A percentile compares a stretch with the other conserved stretches of the same genome.
These are phyloP conservation scores for Oreotrochilus melanogaster DNA, from an alignment of 2,113 vertebrate genomes.

Conservation along the genomic window DNA sequence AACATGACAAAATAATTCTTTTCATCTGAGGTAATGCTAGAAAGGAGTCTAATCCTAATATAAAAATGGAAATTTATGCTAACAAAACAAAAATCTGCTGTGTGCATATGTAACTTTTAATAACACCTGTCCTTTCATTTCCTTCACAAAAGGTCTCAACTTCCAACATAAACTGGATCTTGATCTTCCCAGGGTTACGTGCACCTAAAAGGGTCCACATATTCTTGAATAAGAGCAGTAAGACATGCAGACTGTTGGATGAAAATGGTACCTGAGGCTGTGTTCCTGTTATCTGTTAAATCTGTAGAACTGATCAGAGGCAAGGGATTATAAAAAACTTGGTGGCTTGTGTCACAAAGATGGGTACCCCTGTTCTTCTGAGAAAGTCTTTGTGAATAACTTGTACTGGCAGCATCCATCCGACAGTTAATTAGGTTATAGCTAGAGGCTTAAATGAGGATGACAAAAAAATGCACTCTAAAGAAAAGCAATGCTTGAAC, in stretches of 20 bases:
- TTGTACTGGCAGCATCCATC: not conserved
- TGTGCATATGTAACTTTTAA: not conserved
- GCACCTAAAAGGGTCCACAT: not conserved
- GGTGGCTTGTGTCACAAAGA: not conserved
- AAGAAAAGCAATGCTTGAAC: not conserved
- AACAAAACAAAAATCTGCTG: not conserved
- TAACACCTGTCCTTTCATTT: not conserved
- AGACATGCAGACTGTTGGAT: not conserved
- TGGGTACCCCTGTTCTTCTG: not conserved
- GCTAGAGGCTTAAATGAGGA: not conserved
- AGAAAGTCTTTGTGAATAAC: not conserved
- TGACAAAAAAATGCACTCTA: not conserved
- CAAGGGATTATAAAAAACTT: not conserved
- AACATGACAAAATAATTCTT: not conserved
- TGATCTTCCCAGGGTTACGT: not conserved
- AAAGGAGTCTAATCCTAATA: conserved; percentile 13
- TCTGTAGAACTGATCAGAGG: not conserved
- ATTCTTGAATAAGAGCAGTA: not conserved
- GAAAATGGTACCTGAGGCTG: not conserved
- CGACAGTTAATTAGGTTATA: not conserved
- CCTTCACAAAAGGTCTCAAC: not conserved
- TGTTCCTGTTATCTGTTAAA: not conserved
- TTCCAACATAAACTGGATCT: not conserved
- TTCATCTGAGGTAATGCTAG: conserved; percentile 1
- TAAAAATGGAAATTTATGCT: conserved; percentile 27